phyloP scores from a whole-genome alignment of 2,113 vertebrate species.

The Vidua macroura region DNA sequence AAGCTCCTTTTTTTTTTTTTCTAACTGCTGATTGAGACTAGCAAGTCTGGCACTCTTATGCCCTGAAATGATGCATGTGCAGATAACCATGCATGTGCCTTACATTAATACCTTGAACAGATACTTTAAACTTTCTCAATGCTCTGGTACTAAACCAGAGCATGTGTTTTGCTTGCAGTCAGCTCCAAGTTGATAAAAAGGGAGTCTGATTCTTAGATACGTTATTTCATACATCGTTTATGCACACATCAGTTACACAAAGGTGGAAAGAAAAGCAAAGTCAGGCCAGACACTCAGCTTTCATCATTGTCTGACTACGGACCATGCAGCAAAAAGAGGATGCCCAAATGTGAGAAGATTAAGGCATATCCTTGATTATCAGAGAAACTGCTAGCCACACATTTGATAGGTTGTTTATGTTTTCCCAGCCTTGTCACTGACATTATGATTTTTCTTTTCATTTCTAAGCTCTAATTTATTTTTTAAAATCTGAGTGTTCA shows the following conservation, averaged over 20 bases:
- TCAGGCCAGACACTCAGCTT: background rate
- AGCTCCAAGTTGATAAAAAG: background rate
- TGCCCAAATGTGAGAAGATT: background rate
- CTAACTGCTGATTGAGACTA: background rate
- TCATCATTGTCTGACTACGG: background rate
- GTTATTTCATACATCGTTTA: background rate
- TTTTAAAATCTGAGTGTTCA: background rate
- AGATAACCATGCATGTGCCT: background rate
- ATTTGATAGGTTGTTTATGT: background rate
- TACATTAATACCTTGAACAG: background rate
- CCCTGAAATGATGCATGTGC: background rate
- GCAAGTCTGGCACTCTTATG: rapidly evolving
- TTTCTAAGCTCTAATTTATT: background rate
- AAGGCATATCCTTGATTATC: background rate
- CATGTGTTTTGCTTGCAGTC: background rate
- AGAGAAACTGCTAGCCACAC: background rate
- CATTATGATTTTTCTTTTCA: background rate
- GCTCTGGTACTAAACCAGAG: background rate
- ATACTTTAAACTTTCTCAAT: background rate
- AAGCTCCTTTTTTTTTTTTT: background rate
- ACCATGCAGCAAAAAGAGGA: background rate
- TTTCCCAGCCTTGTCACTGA: background rate
- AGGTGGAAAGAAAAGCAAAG: background rate
- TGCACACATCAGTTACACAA: background rate
- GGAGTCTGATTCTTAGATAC: background rate